Base-by-base conservation (phyloP, 2,797 vertebrate species). In the Rhadinocentrus ornatus region DNA sequence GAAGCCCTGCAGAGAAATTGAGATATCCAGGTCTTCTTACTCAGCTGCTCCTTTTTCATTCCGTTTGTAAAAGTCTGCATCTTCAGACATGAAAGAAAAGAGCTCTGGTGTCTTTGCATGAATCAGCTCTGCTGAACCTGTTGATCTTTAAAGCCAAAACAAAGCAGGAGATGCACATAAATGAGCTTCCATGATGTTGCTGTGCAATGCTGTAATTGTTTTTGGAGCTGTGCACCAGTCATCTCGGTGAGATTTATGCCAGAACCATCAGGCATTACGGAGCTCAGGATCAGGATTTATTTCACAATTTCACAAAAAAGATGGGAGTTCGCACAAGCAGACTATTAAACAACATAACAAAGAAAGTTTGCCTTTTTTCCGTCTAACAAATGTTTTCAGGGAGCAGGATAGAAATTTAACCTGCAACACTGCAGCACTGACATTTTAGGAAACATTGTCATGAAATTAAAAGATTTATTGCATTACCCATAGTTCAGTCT, bases 391-490 rank as follows among this genome's bases (percentile, higher is more conserved):
- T 26, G 11, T 16, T 24, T 27, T 52, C 11, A 9, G 12, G 22
- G 18, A 34, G 12, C 39, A 41, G 39, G 41, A 44, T 20, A 20
- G 41, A 20, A 44, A 44, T 18, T 4, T 44, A 20, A 44, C 41
- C 41, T 35, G 12, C n/a, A n/a, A 11, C 29, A 56, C 37, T 31
- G 0, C 8, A 54, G 24, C 22, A 32, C 1, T 37, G 22, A 31
- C 6, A 20, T 53, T 46, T 56, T 46, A 27, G n/a, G 6, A 32
- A 46, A 13, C 27, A 15, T 24, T 50, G 15, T 37, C 64, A 66
- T 41, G 26, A 59, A 87, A 61, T 52, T 63, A 26, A 26, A 64
- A 16, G 77, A 60, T 78, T 54, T 67, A 77, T 66, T 24, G 52
- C n/a, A 71, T 58, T 54, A 83, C 62, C 61, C 52, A 6, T 34